A percentile compares a stretch with the other conserved stretches of the same genome.
Evolutionary conservation across 2,888 invertebrate genomes (phyloP).

Genomic region (Adelognathus sp.): DNA sequence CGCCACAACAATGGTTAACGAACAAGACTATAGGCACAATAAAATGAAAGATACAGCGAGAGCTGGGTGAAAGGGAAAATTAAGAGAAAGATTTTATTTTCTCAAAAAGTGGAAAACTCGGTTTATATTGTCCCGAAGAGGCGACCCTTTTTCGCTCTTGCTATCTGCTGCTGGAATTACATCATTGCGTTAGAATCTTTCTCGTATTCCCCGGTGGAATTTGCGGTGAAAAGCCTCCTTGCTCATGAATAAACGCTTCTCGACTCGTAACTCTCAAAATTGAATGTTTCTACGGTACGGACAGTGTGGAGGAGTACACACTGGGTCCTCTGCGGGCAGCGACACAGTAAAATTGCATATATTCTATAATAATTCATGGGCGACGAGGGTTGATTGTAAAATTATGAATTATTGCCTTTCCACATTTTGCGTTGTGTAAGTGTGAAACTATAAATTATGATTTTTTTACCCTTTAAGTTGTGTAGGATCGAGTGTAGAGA

Average conservation of each 20-base stretch:
- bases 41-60: not conserved
- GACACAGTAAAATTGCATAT: no score
- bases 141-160: not conserved
- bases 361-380: no score
- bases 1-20: not conserved
- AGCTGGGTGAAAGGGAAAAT: not conserved
- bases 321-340: no score
- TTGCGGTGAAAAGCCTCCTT: not conserved
- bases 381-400: no score
- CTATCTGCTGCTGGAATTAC: not conserved
- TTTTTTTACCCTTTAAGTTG: no score
- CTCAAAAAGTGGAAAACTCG: not conserved
- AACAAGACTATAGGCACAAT: not conserved
- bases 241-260: not conserved
- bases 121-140: not conserved
- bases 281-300: slow-evolving; percentile 5
- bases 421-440: no score
- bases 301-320: not conserved
- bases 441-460: no score
- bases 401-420: no score
- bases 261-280: slow-evolving; percentile 1
- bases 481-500: no score
- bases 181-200: not conserved
- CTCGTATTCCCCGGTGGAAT: not conserved
- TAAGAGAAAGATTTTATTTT: not conserved